Evolutionary conservation across 2,113 vertebrate genomes (phyloP), one percentile per base, ranked within the genome.

Genomic region (Alouatta palliata): DNA sequence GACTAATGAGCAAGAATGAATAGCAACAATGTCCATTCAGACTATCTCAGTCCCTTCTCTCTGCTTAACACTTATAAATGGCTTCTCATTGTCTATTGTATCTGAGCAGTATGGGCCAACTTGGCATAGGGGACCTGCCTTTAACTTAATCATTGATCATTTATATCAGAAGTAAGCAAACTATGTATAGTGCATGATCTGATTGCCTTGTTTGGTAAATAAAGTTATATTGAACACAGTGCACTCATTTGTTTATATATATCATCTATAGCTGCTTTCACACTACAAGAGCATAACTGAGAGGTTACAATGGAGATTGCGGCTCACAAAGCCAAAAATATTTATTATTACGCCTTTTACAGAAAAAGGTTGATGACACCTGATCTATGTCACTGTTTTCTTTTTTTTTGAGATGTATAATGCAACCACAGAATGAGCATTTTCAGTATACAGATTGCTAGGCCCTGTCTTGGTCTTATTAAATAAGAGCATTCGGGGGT

Each of bases 1-100:
- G 49, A 71, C 20, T 91, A 32, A 81, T 66, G 54, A 56, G 37
- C n/a, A 84, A 76, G 20, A 93, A 90, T 54, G 3, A 58, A 83
- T 73, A 92, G n/a, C 47, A 91, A 64, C 70, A 92, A 56, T 85
- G 54, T 70, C n/a, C 40, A 87, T 97, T 70, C 45, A 37, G 30
- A 19, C 37, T 88, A 11, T 68, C 32, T 81, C 91, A 61, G 30
- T 86, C 35, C 49, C 23, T 61, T 95, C 30, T 37, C 49, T 85
- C n/a, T 85, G 16, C 11, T 66, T 82, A 87, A 30, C 68, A 87
- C 21, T 71, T 81, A 64, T 90, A 12, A 54, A 14, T 87, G 14
- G 11, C 20, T 66, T 90, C 17, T 94, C 73, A 71, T 93, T 76
- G 30, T 83, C 40, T 94, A n/a, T 81, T 87, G 12, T 87, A 84